These are phyloP conservation scores for Harpalus rubripes DNA, from an alignment of 2,888 invertebrate genomes.

Conservation along the genomic window DNA sequence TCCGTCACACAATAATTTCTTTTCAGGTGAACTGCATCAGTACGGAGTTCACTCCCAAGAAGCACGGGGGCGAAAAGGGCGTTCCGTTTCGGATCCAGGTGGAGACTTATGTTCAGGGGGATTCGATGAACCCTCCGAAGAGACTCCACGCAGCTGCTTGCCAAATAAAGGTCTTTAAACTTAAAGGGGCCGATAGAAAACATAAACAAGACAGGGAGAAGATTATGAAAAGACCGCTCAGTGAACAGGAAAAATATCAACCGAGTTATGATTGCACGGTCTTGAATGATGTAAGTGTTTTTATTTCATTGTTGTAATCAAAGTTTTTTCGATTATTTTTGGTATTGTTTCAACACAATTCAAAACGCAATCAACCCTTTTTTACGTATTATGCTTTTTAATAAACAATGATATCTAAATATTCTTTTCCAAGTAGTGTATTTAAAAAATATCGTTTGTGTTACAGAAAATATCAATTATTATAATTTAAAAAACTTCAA, in stretches of 20 bases:
- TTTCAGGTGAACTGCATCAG: slow-evolving; percentile 95
- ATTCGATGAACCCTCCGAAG: slow-evolving; percentile 75
- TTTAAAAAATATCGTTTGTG: no score
- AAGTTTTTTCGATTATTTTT: background rate
- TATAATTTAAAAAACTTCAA: no score
- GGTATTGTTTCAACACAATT: background rate
- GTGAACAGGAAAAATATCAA: slow-evolving; percentile 95
- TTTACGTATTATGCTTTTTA: no score
- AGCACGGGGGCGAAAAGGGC: slow-evolving; percentile 98
- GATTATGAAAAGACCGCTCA: slow-evolving; percentile 89
- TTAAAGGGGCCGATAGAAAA: slow-evolving; percentile 97
- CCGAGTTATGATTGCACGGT: slow-evolving; percentile 98
- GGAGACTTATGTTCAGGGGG: slow-evolving; percentile 87
- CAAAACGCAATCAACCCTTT: no score
- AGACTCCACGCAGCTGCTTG: slow-evolving; percentile 96
- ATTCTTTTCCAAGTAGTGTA: no score
- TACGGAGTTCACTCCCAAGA: slow-evolving; percentile 98
- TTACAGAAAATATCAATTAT: no score
- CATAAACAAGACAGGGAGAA: slow-evolving; percentile 98
- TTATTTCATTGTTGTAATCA: slow-evolving; percentile 1
- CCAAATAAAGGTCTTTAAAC: slow-evolving; percentile 95
- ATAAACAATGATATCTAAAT: no score
- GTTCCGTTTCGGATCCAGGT: slow-evolving; percentile 97
- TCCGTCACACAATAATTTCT: no score
- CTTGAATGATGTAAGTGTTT: slow-evolving; percentile 87